Base-by-base conservation (phyloP, 2,797 vertebrate genomes). In the Enteromius viviparus region DNA sequence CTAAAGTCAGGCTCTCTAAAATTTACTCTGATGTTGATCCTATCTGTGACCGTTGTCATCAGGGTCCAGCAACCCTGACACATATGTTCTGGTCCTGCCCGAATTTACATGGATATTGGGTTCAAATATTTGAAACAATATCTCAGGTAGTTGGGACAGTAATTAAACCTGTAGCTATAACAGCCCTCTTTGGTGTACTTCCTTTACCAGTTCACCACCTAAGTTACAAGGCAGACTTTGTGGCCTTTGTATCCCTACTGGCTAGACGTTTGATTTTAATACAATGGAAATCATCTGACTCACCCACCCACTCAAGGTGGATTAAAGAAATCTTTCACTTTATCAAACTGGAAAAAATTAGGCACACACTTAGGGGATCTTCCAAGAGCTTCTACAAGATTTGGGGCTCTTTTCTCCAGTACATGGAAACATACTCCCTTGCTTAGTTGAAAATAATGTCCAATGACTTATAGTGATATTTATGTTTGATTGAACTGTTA, bases 101-200 rank as follows among this genome's bases (percentile, higher is more conserved):
- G n/a, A 66, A 11, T 40, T n/a, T 69, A 53, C 23, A 34, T 29
- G 14, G 21, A 53, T 10, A 68, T 51, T 78, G 75, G 37, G n/a
- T 19, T 3, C 14, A 45, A 23, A 65, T 78, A 17, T 58, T 76
- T 23, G 11, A 26, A 6, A 84, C 87, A 88, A 87, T 88, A 34
- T 32, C 87, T 89, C 21, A 70, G 21, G 21, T 70, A 45, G 21
- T 12, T 51, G 47, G 45, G 23, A 72, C 15, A 72, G 2, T 0
- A 51, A 51, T 72, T 4, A 32, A 53, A 53, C 15, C 70, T 32
- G 69, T 72, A 17, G 6, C 8, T 0, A 29, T 21, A 72, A 51
- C 70, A 19, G 45, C 70, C 21, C 45, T 21, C 14, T 51, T 51
- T 0, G 17, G 7, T 29, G n/a, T n/a, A n/a, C 70, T 51, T 72